Conservation (phyloP, 2,888 invertebrate species). For the Incurvaria masculella region DNA sequence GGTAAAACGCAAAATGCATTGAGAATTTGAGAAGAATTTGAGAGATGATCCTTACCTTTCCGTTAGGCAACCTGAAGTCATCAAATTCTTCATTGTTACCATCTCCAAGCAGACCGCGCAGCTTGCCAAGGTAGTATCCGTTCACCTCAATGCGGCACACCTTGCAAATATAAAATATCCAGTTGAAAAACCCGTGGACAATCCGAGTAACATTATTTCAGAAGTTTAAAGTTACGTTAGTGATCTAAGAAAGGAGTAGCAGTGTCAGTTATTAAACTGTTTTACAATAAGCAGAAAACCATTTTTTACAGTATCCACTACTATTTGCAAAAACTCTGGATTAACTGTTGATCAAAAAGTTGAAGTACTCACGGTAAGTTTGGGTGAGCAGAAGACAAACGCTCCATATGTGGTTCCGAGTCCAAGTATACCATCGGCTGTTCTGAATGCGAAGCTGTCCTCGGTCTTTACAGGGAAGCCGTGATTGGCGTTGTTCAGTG, state of each 20-base stretch:
- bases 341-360: neutral
- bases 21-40: no score
- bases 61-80: constrained; percentile 74
- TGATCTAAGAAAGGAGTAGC: neutral
- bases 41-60: no score
- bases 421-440: constrained; percentile 52
- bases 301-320: neutral
- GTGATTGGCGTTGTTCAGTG: constrained; percentile 62
- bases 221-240: neutral
- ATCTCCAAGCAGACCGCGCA: constrained; percentile 84
- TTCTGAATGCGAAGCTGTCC: constrained; percentile 61
- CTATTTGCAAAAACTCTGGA: neutral
- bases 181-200: no score
- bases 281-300: neutral
- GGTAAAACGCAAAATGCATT: no score
- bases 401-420: constrained; percentile 64
- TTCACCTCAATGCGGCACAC: constrained; percentile 69
- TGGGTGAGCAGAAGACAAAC: constrained; percentile 56
- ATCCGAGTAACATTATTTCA: no score
- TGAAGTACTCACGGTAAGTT: constrained; percentile 48
- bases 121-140: constrained; percentile 85
- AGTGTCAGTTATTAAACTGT: neutral
- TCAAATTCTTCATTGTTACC: constrained; percentile 87
- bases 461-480: constrained; percentile 66
- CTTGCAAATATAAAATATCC: constrained; percentile 22